These are phyloP conservation scores for Platysteira castanea DNA, from an alignment of 2,113 vertebrate genomes.

Conservation along the genomic window DNA sequence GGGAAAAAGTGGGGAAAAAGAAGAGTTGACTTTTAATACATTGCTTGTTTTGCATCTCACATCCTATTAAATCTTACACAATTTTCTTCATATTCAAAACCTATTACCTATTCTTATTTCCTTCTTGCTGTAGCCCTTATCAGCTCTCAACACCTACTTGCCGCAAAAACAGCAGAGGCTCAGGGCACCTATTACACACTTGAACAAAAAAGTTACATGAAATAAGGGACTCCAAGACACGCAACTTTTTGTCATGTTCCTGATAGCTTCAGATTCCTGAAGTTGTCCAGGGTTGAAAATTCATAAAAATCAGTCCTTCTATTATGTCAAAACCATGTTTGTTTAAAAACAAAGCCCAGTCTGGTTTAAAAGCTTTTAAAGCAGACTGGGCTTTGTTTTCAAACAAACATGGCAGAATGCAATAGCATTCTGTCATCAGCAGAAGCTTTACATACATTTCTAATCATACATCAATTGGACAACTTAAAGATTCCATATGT, in stretches of 20 bases:
- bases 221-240: background rate
- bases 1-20: background rate
- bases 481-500: background rate
- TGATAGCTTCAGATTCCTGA: background rate
- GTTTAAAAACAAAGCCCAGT: background rate
- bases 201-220: fast-evolving
- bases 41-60: background rate
- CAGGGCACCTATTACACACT: background rate
- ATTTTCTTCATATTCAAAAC: background rate
- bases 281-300: background rate
- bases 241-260: background rate
- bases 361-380: background rate
- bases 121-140: background rate
- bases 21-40: background rate
- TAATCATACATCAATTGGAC: background rate
- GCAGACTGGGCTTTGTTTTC: too few species aligned
- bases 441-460: background rate
- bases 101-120: background rate
- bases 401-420: too few species aligned
- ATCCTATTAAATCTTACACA: background rate
- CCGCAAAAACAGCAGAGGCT: background rate
- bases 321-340: background rate
- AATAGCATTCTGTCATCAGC: background rate
- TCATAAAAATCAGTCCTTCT: background rate
- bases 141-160: background rate